These are phyloP conservation scores for Pithys albifrons DNA, from an alignment of 2,113 vertebrate genomes.

Conservation along the genomic window DNA sequence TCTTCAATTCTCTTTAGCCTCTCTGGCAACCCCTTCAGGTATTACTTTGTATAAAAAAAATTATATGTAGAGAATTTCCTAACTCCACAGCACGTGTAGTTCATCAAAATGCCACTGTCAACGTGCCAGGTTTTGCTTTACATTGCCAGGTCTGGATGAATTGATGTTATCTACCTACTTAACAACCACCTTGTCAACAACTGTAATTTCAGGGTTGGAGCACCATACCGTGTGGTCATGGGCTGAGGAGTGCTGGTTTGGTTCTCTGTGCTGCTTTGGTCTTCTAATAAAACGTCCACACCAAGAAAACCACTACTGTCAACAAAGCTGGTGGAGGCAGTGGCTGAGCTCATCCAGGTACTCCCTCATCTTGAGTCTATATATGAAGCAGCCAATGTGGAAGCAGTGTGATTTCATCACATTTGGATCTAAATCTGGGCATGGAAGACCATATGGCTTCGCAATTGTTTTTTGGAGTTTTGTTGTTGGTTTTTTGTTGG, in stretches of 20 bases:
- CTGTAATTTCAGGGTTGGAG: neutral
- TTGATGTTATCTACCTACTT: neutral
- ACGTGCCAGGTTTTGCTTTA: neutral
- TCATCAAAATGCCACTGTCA: neutral
- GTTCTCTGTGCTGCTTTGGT: accelerated
- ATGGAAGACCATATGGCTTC: neutral
- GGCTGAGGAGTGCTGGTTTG: neutral
- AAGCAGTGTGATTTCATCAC: neutral
- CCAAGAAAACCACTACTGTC: neutral
- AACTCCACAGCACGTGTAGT: neutral
- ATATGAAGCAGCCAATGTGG: neutral
- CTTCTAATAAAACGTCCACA: neutral
- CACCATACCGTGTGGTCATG: accelerated
- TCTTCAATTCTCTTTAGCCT: neutral
- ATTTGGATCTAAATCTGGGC: neutral
- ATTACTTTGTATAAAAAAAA: neutral
- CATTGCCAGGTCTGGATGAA: neutral
- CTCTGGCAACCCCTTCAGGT: neutral
- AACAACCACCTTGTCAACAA: neutral
- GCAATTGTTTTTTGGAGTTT: neutral
- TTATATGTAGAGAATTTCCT: neutral
- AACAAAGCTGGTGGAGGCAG: neutral
- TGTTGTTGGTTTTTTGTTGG: neutral
- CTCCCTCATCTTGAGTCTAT: neutral
- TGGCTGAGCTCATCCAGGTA: neutral